A percentile compares a stretch with the other conserved stretches of the same genome.
Conservation (phyloP, 2,888 invertebrate species). For the Philereme vetulata region DNA sequence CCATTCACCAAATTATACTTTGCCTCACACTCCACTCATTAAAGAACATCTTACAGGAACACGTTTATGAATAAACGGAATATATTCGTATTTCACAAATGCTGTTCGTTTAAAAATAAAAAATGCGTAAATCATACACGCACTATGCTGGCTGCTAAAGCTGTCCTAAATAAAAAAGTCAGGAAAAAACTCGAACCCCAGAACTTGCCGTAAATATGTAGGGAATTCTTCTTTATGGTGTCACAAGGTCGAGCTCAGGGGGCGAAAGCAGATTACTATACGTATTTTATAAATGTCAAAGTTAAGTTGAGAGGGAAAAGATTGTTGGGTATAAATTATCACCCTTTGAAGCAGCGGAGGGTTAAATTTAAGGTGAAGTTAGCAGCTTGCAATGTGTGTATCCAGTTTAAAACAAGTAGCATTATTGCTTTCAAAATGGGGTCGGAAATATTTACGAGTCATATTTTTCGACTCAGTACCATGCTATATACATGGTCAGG, state of each 20-base stretch:
- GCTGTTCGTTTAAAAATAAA: conserved; percentile 4
- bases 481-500: no score
- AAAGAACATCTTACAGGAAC: conserved; percentile 37
- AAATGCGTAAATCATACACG: conserved; percentile 31
- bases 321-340: conserved; percentile 41
- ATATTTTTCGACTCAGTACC: background rate
- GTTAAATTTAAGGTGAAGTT: conserved; percentile 34
- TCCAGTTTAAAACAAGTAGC: conserved; percentile 23
- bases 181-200: conserved; percentile 31
- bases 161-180: conserved; percentile 30
- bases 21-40: no score
- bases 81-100: conserved; percentile 19
- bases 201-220: conserved; percentile 40
- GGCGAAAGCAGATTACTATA: conserved; percentile 38
- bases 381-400: conserved; percentile 30
- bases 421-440: conserved; percentile 16
- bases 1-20: no score
- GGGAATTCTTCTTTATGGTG: conserved; percentile 40
- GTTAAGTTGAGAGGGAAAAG: conserved; percentile 45
- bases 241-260: conserved; percentile 37
- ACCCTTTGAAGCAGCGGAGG: conserved; percentile 33
- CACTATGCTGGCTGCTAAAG: conserved; percentile 24
- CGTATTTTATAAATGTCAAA: conserved; percentile 42
- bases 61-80: conserved; percentile 16
- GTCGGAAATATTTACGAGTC: conserved; percentile 7